Base-by-base conservation (phyloP, 1,140 invertebrate species). In the Chironomus tepperi region DNA sequence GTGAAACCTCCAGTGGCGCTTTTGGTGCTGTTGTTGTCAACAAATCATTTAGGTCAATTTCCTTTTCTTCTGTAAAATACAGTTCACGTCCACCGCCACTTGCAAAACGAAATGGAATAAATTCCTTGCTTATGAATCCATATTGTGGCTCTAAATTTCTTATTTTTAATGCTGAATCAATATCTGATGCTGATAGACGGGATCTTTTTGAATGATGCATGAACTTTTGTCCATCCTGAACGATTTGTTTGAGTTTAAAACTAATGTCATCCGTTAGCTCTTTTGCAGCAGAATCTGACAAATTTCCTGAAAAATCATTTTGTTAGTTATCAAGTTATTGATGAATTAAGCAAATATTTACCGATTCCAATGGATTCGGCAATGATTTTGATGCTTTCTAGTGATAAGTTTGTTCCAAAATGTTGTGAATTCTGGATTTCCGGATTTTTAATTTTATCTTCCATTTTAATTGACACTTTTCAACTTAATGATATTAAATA, bases 31-130 rank as follows among this genome's bases (percentile, higher is more conserved):
- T 86, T 76, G 88, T 87, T 72, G 88, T 89, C 15, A 97, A 84
- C 73, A 98, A 86, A 76, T 98, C 96, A 77, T 87, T 89, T 21
- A 98, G 85, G 85, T 98, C 97, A 34, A 97, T 84, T 84, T 99
- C 97, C 82, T 97, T 98, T 76, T 98, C 97, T 83, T 98, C 97
- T n/a, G 90, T 89, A 81, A 98, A 98, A 84, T 96, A 93, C 16
- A 98, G 84, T 81, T 98, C 96, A 75, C 96, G 85, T 0, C 96
- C 96, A 57, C 96, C 96, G 74, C 96, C 97, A 77, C 94, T 96
- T 0, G 96, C 96, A 88, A 95, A 98, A 43, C 96, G 88, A 82
- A 98, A 98, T 57, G 96, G 97, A 77, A 97, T 87, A 77, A 90
- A 89, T 79, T 98, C 96, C 74, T 88, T 85, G 74, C 90, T 86